A percentile compares a stretch with the other conserved stretches of the same genome.
phyloP scores from a whole-genome alignment of 1,140 invertebrate genomes.

The Formica selysi region DNA sequence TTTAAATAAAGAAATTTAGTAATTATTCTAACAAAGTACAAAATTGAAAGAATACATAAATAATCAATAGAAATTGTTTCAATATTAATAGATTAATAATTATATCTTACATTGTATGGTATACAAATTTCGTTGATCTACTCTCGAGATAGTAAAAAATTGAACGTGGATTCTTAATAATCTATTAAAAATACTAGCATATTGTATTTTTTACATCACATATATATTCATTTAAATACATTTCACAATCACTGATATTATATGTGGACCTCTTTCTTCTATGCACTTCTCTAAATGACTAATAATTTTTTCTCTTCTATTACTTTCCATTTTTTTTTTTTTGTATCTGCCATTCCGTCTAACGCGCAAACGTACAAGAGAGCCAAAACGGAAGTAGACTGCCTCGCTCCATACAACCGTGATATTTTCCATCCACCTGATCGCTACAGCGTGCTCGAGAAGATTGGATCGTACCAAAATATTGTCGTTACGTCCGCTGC shows the following conservation, averaged over 20 bases:
- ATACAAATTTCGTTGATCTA: background rate
- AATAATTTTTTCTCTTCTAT: slow-evolving; percentile 18
- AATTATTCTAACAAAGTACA: background rate
- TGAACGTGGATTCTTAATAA: background rate
- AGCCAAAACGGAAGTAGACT: slow-evolving; percentile 30
- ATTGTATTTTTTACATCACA: background rate
- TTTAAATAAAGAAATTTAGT: background rate
- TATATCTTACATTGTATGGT: background rate
- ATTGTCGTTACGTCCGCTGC: slow-evolving; percentile 72
- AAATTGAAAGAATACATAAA: background rate
- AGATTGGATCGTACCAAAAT: slow-evolving; percentile 75
- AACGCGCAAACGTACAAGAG: slow-evolving; percentile 21
- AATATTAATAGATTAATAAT: background rate
- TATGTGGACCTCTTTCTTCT: background rate
- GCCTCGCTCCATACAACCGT: slow-evolving; percentile 52
- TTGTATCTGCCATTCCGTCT: background rate
- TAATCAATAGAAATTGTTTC: background rate
- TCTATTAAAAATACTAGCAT: background rate
- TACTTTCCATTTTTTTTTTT: background rate
- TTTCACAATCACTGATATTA: background rate
- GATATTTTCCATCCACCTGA: slow-evolving; percentile 74
- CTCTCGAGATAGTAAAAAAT: background rate
- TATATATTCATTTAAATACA: background rate
- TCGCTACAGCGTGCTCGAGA: slow-evolving; percentile 65
- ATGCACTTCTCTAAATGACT: background rate